Evolutionary conservation across 2,113 vertebrate species (phyloP).

Genomic region (Sterna hirundo): DNA sequence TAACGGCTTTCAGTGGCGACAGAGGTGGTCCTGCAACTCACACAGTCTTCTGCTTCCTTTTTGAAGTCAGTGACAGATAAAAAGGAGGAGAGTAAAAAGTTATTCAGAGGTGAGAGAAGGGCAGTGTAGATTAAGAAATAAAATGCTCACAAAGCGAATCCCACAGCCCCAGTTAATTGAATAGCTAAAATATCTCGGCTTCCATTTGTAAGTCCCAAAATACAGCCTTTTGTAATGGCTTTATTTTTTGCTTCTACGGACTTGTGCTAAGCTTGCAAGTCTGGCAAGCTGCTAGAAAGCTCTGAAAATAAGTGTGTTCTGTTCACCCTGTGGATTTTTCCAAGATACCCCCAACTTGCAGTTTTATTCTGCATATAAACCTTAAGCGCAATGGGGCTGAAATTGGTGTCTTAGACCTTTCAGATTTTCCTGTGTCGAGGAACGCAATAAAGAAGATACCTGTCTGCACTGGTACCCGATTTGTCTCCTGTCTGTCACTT

Average conservation of each 20-base stretch:
- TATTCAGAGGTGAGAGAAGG: constrained; percentile 48
- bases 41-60: not conserved
- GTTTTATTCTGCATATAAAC: constrained; percentile 9
- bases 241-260: constrained; percentile 12
- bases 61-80: constrained; percentile 7
- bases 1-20: not conserved
- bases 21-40: constrained; percentile 11
- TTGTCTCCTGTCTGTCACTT: constrained; percentile 42
- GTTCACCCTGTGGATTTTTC: constrained; percentile 1
- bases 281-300: not conserved
- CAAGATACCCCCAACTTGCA: not conserved
- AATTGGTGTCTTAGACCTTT: constrained; percentile 9
- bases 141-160: constrained; percentile 59
- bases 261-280: constrained; percentile 52
- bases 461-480: not conserved
- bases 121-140: constrained; percentile 34
- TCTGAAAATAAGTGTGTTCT: not conserved
- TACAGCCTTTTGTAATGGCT: constrained; percentile 10
- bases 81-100: constrained; percentile 17
- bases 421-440: not conserved
- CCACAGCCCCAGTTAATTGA: constrained; percentile 36
- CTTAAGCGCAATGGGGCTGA: not conserved
- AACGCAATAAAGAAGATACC: constrained; percentile 16
- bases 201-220: constrained; percentile 38
- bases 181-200: constrained; percentile 49